phyloP scores from a whole-genome alignment of 1,140 invertebrate genomes.

The Drosophila kikkawai region DNA sequence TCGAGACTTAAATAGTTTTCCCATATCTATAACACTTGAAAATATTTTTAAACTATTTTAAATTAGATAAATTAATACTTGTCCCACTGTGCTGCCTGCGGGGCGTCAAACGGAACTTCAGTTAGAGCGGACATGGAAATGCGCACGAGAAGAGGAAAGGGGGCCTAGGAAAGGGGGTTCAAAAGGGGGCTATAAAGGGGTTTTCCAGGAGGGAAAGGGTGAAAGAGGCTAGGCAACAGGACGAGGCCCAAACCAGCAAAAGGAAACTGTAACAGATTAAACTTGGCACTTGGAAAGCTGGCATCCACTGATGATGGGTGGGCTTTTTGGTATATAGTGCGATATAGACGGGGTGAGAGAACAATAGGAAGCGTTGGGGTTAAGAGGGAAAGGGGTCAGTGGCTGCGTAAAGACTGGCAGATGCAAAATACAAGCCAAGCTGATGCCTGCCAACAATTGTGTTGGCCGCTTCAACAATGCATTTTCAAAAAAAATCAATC shows the following conservation, averaged over 20 bases:
- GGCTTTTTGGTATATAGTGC: slow-evolving; percentile 13
- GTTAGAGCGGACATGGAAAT: slow-evolving; percentile 77
- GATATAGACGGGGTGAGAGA: slow-evolving; percentile 1
- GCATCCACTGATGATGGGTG: slow-evolving; percentile 34
- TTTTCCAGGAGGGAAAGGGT: not conserved
- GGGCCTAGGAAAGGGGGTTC: slow-evolving; percentile 2
- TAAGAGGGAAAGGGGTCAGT: slow-evolving; percentile 5
- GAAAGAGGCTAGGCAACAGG: slow-evolving; percentile 30
- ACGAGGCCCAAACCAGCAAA: slow-evolving; percentile 61
- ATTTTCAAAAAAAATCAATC: slow-evolving; percentile 12
- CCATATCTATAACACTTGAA: too few relatives aligned
- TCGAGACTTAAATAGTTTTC: not conserved
- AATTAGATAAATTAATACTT: not conserved
- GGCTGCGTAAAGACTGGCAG: slow-evolving; percentile 9
- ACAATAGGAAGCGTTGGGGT: not conserved
- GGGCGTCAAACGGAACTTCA: slow-evolving; percentile 61
- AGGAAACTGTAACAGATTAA: slow-evolving; percentile 80
- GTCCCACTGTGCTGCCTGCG: slow-evolving; percentile 31
- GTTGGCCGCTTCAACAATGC: slow-evolving; percentile 24
- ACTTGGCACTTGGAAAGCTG: slow-evolving; percentile 72
- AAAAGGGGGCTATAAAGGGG: not conserved
- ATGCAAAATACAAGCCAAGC: slow-evolving; percentile 55
- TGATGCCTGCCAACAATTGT: slow-evolving; percentile 62
- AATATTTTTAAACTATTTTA: not conserved
- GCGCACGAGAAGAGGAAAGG: slow-evolving; percentile 15